Evolutionary conservation across 1,140 invertebrate species (phyloP).

Genomic region (Heliconius hermathena): DNA sequence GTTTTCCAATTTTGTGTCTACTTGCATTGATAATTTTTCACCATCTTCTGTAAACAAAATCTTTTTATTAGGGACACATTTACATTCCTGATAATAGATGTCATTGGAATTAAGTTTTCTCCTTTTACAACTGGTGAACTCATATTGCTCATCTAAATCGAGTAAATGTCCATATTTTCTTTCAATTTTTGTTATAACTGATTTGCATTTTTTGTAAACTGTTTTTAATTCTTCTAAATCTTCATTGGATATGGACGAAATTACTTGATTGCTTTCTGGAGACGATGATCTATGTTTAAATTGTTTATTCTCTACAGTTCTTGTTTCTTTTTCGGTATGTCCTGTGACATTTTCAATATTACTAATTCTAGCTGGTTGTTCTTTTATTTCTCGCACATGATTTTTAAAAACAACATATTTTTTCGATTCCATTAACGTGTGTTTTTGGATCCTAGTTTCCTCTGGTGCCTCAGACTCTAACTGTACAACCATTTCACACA

Average conservation of each 20-base stretch:
- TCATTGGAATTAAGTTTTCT: constrained; percentile 23
- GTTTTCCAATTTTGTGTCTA: constrained; percentile 26
- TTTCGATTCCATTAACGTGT: constrained; percentile 41
- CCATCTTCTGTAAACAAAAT: constrained; percentile 70
- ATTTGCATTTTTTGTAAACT: constrained; percentile 63
- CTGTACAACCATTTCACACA: constrained; percentile 50
- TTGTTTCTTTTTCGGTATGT: constrained; percentile 26
- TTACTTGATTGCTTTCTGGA: not conserved
- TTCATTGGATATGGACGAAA: constrained; percentile 39
- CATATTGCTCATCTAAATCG: constrained; percentile 40
- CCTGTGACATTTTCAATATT: not conserved
- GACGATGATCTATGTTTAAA: constrained; percentile 18
- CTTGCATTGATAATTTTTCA: constrained; percentile 42
- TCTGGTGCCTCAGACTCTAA: constrained; percentile 40
- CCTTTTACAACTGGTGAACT: constrained; percentile 12
- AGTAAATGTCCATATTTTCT: constrained; percentile 70
- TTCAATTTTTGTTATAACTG: constrained; percentile 65
- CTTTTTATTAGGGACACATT: constrained; percentile 58
- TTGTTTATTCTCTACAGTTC: not conserved
- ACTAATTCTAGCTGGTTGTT: not conserved
- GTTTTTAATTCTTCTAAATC: constrained; percentile 61
- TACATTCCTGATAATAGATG: constrained; percentile 46
- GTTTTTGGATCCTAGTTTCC: constrained; percentile 29
- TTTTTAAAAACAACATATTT: constrained; percentile 61
- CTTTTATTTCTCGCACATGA: constrained; percentile 52